A percentile compares a stretch with the other conserved stretches of the same genome.
Evolutionary conservation across 2,113 vertebrate genomes (phyloP).

Genomic region (Syrrhaptes paradoxus): DNA sequence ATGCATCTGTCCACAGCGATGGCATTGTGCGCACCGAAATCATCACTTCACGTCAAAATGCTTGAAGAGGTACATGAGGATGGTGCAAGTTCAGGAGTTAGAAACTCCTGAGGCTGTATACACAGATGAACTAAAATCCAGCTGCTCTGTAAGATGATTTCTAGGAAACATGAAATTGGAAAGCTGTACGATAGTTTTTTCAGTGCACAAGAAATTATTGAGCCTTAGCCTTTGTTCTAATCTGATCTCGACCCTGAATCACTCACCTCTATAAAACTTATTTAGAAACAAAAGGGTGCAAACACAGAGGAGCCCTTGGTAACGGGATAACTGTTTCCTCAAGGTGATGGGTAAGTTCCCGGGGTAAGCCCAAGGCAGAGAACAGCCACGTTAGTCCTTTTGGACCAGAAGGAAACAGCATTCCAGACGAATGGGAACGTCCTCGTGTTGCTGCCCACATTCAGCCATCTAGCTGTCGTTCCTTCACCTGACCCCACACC

Average conservation of each 20-base stretch:
- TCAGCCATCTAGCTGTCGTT: rapidly evolving
- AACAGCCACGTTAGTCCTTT: rapidly evolving
- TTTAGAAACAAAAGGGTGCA: background rate
- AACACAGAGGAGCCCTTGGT: background rate
- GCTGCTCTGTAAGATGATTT: too few relatives aligned
- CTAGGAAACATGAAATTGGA: background rate
- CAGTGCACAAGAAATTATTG: background rate
- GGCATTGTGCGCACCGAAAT: too few relatives aligned
- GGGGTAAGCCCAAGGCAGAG: background rate
- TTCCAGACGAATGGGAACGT: background rate
- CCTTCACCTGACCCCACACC: background rate
- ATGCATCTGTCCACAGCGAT: too few relatives aligned
- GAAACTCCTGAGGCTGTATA: background rate
- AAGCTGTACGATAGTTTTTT: background rate
- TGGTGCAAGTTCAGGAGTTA: background rate
- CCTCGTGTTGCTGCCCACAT: background rate
- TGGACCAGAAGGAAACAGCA: too few relatives aligned
- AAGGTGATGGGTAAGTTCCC: background rate
- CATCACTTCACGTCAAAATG: background rate
- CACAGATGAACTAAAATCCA: background rate
- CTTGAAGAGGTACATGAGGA: background rate
- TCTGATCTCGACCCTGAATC: background rate
- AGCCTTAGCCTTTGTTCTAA: background rate
- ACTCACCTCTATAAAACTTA: background rate
- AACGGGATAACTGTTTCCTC: background rate